Conservation (phyloP, 2,888 invertebrate genomes). For the Leucoma salicis region DNA sequence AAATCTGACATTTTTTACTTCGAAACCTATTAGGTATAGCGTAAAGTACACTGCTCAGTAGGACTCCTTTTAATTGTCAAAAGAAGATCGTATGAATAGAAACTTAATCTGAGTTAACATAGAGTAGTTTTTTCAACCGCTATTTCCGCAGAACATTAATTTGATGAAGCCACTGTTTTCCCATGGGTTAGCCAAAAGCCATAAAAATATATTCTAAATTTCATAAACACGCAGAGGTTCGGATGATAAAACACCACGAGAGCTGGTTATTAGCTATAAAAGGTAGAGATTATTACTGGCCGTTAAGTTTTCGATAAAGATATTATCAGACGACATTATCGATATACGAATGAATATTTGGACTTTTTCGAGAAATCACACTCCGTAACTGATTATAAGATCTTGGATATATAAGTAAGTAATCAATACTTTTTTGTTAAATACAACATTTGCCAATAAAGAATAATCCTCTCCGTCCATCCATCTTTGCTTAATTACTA, state of each 20-base stretch:
- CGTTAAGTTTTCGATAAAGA: slow-evolving; percentile 28
- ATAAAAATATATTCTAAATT: slow-evolving; percentile 44
- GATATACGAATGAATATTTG: slow-evolving; percentile 1
- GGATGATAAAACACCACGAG: slow-evolving; percentile 46
- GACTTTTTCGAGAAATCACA: neutral
- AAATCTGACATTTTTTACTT: too few relatives aligned
- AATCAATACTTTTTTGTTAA: too few relatives aligned
- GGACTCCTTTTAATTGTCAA: slow-evolving; percentile 1
- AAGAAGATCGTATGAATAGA: neutral
- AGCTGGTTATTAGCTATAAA: slow-evolving; percentile 35
- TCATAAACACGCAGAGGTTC: slow-evolving; percentile 46
- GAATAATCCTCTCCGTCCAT: too few relatives aligned
- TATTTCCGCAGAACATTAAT: slow-evolving; percentile 23
- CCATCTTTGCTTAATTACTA: too few relatives aligned
- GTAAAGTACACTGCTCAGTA: too few relatives aligned
- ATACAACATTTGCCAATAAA: too few relatives aligned
- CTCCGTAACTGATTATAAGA: neutral
- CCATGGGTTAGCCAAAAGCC: slow-evolving; percentile 33
- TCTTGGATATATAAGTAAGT: neutral
- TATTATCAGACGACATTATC: slow-evolving; percentile 18
- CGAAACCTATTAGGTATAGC: too few relatives aligned
- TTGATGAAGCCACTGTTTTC: slow-evolving; percentile 43
- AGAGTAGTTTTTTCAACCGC: slow-evolving; percentile 1
- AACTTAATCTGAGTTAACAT: neutral
- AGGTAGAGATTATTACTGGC: slow-evolving; percentile 29